Evolutionary conservation across 1,140 invertebrate genomes (phyloP), one percentile per base, ranked within the genome.

Genomic region (Drosophila nigromelanica): DNA sequence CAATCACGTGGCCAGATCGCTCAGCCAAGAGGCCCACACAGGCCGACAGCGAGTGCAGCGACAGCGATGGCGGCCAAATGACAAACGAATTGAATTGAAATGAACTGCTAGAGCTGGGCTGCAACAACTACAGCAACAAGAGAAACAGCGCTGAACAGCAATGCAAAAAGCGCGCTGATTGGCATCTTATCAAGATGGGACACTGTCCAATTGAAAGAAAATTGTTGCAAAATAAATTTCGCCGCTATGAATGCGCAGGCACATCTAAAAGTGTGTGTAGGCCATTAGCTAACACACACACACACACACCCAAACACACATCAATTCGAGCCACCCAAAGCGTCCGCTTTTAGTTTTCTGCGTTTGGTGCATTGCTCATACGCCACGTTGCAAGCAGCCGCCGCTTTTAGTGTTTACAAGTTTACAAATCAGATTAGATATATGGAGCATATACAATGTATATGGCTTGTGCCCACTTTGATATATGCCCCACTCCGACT

Each of bases 121-220:
- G 37, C 43, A 66, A n/a, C 50, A 35, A 27, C 21, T 18, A 8
- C 54, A 70, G 18, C 48, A 52, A 18, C 45, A 14, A 43, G 47
- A 39, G 4, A 35, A 48, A 35, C 11, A 18, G 37, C 18, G 42
- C 15, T 43, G 50, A 60, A 62, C 60, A 54, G 80, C 72, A 86
- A 60, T 68, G 67, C 67, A 89, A 82, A 82, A 76, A 70, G 83
- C 69, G 81, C 81, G 87, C 81, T 85, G 86, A 89, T 89, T 89
- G 86, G 75, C 86, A 89, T 89, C 86, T 90, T 90, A 90, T 90
- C 87, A 81, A 82, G 87, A 90, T 90, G 87, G 87, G 87, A 80
- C 81, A 86, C 70, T 86, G 86, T 90, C 87, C 87, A 90, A 90
- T 90, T 90, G 76, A 89, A 76, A 78, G 78, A 85, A 90, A 78